Conservation (phyloP, 2,888 invertebrate species). For the Dendrolimus pini region DNA sequence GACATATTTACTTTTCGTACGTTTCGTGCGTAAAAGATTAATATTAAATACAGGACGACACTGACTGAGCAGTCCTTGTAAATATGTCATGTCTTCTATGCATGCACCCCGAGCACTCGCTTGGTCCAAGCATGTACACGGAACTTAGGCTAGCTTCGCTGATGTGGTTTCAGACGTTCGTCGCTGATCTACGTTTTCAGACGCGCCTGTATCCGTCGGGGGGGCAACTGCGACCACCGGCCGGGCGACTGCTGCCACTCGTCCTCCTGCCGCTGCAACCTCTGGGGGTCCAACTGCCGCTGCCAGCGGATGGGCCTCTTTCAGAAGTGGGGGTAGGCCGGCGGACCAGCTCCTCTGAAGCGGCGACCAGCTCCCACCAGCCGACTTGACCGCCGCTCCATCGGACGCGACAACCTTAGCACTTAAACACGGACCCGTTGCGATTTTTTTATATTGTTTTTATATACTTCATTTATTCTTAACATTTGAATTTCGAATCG, state of each 20-base stretch:
- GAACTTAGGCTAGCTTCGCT: slow-evolving; percentile 66
- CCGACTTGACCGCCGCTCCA: slow-evolving; percentile 66
- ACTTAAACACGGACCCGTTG: slow-evolving; percentile 56
- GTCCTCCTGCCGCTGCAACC: slow-evolving; percentile 90
- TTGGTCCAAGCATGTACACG: slow-evolving; percentile 27
- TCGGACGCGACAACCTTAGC: slow-evolving; percentile 56
- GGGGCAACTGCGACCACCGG: slow-evolving; percentile 90
- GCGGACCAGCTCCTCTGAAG: slow-evolving; percentile 39
- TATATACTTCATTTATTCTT: slow-evolving; percentile 27
- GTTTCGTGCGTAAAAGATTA: no score
- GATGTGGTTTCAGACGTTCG: slow-evolving; percentile 86
- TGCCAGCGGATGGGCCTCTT: slow-evolving; percentile 93
- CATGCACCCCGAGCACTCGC: neutral
- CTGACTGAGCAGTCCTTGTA: no score
- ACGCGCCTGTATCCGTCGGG: slow-evolving; percentile 87
- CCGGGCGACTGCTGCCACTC: slow-evolving; percentile 91
- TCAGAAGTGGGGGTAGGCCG: slow-evolving; percentile 86
- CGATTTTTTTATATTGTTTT: slow-evolving; percentile 34
- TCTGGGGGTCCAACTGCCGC: slow-evolving; percentile 92
- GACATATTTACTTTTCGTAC: no score
- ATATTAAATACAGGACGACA: no score
- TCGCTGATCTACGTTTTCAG: slow-evolving; percentile 91
- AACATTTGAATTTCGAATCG: slow-evolving; percentile 40
- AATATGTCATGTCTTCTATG: no score
- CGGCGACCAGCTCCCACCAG: slow-evolving; percentile 55